phyloP scores from a whole-genome alignment of 2,888 invertebrate genomes.

The Pyrocoelia pectoralis region DNA sequence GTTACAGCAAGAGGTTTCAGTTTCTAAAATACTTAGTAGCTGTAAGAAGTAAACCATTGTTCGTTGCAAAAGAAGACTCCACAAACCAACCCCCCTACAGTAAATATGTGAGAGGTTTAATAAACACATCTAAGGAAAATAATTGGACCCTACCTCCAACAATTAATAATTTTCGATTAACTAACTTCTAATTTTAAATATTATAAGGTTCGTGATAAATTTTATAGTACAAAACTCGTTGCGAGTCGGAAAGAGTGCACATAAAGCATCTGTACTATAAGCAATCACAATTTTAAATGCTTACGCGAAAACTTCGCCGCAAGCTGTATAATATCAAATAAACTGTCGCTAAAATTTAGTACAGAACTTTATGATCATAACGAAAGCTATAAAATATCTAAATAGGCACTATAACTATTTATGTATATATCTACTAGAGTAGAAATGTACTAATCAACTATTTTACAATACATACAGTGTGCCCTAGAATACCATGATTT shows the following conservation, averaged over 20 bases:
- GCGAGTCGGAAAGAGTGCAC: conserved; percentile 27
- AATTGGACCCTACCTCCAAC: conserved; percentile 36
- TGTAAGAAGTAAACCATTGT: conserved; percentile 16
- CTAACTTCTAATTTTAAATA: conserved; percentile 4
- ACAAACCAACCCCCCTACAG: conserved; percentile 15
- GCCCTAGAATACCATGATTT: conserved; percentile 46
- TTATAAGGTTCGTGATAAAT: conserved; percentile 23
- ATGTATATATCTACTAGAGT: conserved; percentile 23
- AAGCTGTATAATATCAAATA: conserved; percentile 15
- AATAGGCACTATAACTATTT: conserved; percentile 38
- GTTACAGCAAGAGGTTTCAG: conserved; percentile 7
- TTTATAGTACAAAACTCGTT: conserved; percentile 31
- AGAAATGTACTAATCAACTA: conserved; percentile 26
- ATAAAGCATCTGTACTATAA: conserved; percentile 28
- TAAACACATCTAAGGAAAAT: conserved; percentile 17
- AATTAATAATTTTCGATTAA: conserved; percentile 15
- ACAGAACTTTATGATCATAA: conserved; percentile 26
- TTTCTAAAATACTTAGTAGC: not conserved
- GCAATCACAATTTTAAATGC: conserved; percentile 19
- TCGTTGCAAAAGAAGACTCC: conserved; percentile 26
- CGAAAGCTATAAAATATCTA: conserved; percentile 27
- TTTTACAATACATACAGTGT: conserved; percentile 38
- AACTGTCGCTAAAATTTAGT: conserved; percentile 15
- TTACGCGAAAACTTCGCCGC: conserved; percentile 9
- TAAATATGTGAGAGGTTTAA: conserved; percentile 14